Base-by-base conservation (phyloP, 2,113 vertebrate species). In the Proterorhinus semilunaris region DNA sequence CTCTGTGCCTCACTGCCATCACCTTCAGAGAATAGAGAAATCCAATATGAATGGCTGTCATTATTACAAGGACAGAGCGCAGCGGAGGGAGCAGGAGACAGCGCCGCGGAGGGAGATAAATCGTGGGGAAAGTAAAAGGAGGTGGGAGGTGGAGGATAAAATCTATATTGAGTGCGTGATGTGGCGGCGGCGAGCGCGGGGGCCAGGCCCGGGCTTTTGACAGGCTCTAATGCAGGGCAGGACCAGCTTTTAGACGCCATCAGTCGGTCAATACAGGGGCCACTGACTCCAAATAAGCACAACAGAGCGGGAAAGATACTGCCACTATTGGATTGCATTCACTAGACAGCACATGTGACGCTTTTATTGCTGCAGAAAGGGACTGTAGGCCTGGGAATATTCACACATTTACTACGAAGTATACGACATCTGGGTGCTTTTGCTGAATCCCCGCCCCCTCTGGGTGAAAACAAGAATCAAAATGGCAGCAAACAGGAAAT, bases 11-110 rank as follows among this genome's bases (percentile, higher is more conserved):
- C 75, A 64, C 80, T 71, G 80, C 70, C 76, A 69, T 84, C 85
- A 82, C 81, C 85, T 83, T 82, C 74, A 52, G 70, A 87, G 74
- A 75, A 85, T 74, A 74, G 76, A 79, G 77, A 87, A 84, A 88
- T 90, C 82, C 85, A 82, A 90, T 89, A 90, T 79, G 68, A 86
- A 87, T 76, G 86, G 81, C 87, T 86, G 84, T 87, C 82, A 87
- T 89, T 90, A 90, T 86, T 84, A 79, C 83, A 76, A 85, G 79
- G 88, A 82, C 79, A 69, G 72, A 74, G 58, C 45, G 76, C 70
- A 77, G 64, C 73, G 70, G 70, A 69, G 58, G 72, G 62, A 66
- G 16, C 27, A 70, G 69, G 68, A 79, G 62, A 6, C 61, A 70
- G 59, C 62, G 70, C 66, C 66, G 77, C 10, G 5, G 63, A 71